Conservation (phyloP, 2,888 invertebrate species). For the Notodromas monacha region DNA sequence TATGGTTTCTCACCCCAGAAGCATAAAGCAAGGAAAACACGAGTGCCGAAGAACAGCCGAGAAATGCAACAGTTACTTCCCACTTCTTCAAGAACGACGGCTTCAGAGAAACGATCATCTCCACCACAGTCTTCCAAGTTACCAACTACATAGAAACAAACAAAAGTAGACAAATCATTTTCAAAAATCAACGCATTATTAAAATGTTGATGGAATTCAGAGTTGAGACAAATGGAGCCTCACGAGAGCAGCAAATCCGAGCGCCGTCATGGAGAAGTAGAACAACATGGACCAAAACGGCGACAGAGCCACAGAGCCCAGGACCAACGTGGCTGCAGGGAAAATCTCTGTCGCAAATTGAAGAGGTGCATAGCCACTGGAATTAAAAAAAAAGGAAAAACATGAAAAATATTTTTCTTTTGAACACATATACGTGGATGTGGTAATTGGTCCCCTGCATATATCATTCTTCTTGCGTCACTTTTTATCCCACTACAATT, state of each 20-base stretch:
- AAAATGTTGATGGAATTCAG: no score
- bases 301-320: constrained; percentile 38
- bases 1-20: no score
- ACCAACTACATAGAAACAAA: no score
- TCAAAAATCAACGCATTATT: no score
- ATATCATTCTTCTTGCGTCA: no score
- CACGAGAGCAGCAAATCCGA: constrained; percentile 56
- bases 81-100: constrained; percentile 33
- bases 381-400: not conserved
- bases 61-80: constrained; percentile 49
- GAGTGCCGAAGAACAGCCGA: constrained; percentile 23
- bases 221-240: no score
- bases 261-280: constrained; percentile 46
- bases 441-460: no score
- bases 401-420: no score
- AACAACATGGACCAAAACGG: constrained; percentile 63
- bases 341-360: constrained; percentile 62
- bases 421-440: no score
- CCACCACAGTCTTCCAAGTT: constrained; percentile 65
- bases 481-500: no score
- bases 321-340: constrained; percentile 43
- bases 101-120: constrained; percentile 45
- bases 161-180: no score
- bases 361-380: constrained; percentile 32
- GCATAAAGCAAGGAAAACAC: no score